Evolutionary conservation across 2,888 invertebrate species (phyloP), one percentile per base, ranked within the genome.

Genomic region (Plagiodera versicolora): DNA sequence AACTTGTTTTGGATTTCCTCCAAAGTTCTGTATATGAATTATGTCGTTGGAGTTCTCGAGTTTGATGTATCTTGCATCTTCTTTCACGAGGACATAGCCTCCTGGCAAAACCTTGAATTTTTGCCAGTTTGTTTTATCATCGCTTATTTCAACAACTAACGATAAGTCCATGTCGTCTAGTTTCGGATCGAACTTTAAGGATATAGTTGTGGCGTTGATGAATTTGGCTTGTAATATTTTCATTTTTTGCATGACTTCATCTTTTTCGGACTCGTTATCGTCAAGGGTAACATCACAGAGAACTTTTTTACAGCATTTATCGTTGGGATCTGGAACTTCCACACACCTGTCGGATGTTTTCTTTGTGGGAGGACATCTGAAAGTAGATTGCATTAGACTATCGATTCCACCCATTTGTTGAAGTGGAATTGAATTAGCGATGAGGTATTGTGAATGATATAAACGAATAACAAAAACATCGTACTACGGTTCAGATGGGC

Each of bases 251-350:
- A 16, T 69, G 32, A 70, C 70, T 17, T 76, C 72, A 48, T 77
- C 77, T 55, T 76, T 75, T 47, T 79, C 80, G 10, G 75, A 84
- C 65, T 91, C 91, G 66, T 91, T 90, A 55, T 86, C 91, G 65
- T 90, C 90, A 17, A 92, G 83, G 0, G 91, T 91, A 3, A 93
- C 92, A 73, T 93, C 94, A 75, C 95, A 95, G 2, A 94, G 83
- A 63, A 94, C 89, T 64, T 92, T 86, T 69, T 89, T 92, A 72
- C 95, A 95, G 75, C 95, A 95, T 1, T 88, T 81, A 76, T 95
- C 94, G 54, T 87, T 87, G 0, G 92, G 90, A 77, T 94, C 93
- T 66, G 89, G 87, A 0, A 94, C 86, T 71, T 89, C 88, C 46
- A 94, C 89, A 75, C 94, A 94, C 73, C 90, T 87, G 60, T 92